A percentile compares a stretch with the other conserved stretches of the same genome.
Conservation (phyloP, 1,140 invertebrate genomes). For the Carcinoscorpius rotundicauda region DNA sequence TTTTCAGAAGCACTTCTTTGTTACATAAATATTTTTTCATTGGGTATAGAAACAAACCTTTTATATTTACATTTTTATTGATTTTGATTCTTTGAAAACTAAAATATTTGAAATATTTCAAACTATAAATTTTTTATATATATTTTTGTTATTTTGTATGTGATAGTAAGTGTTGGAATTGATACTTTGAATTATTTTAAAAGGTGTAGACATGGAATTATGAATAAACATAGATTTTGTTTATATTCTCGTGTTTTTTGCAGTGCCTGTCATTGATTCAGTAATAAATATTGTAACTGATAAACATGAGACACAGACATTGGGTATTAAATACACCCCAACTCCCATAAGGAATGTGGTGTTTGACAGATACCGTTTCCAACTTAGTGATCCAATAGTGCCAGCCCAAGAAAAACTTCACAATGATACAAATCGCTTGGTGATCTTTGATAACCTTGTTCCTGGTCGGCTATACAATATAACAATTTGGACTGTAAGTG, state of each 20-base stretch:
- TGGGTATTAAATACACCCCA: conserved; percentile 29
- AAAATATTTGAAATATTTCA: no score
- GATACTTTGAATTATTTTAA: no score
- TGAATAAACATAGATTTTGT: background rate
- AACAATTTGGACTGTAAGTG: conserved; percentile 80
- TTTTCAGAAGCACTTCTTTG: no score
- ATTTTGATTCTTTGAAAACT: no score
- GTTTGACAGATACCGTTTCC: conserved; percentile 27
- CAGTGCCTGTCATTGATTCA: conserved; percentile 79
- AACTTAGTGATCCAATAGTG: conserved; percentile 24
- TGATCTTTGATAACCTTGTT: conserved; percentile 62
- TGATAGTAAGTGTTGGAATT: no score
- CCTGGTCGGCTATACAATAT: conserved; percentile 74
- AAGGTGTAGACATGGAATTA: no score
- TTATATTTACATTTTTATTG: no score
- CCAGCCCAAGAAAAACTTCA: conserved; percentile 52
- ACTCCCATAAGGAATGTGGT: conserved; percentile 25
- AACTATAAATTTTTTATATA: no score
- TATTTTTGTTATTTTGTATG: no score
- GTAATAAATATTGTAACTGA: conserved; percentile 79
- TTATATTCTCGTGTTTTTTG: conserved; percentile 13
- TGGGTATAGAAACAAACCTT: no score
- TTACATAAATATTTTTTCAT: no score
- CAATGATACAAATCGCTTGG: conserved; percentile 63
- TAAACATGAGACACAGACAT: conserved; percentile 47